Conservation (phyloP, 2,888 invertebrate genomes). For the Lutraria lutraria region DNA sequence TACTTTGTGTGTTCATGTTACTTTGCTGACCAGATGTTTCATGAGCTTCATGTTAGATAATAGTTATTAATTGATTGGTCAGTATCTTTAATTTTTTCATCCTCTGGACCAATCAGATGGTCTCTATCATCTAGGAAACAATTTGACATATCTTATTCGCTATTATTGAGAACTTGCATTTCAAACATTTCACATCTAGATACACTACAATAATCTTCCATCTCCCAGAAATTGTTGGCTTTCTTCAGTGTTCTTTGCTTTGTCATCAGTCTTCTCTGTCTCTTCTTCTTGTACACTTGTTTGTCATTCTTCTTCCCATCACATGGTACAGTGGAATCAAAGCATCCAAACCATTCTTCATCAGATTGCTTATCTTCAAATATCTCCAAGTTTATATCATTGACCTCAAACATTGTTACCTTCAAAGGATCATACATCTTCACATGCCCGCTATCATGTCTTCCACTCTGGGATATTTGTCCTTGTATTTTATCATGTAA, state of each 20-base stretch:
- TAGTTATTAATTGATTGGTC: no score
- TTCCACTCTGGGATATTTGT: neutral
- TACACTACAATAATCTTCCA: constrained; percentile 41
- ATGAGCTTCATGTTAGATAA: no score
- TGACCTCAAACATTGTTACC: constrained; percentile 28
- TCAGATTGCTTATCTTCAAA: neutral
- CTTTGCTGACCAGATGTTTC: no score
- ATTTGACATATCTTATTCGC: constrained; percentile 20
- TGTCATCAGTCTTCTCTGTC: neutral
- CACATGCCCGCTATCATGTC: neutral
- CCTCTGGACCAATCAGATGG: no score
- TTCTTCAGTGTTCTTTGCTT: constrained; percentile 10
- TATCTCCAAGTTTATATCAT: neutral
- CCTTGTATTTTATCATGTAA: neutral
- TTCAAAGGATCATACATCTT: constrained; percentile 34
- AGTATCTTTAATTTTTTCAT: no score
- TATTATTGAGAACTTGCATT: constrained; percentile 47
- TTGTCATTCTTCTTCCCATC: neutral
- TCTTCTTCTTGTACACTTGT: neutral
- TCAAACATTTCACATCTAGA: constrained; percentile 47
- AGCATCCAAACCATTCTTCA: neutral
- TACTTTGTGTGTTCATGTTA: no score
- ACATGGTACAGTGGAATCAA: neutral
- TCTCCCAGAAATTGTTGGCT: constrained; percentile 40
- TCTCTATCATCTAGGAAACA: no score